A percentile compares a stretch with the other conserved stretches of the same genome.
Conservation (phyloP, 2,113 vertebrate species). For the Ctenodactylus gundi region DNA sequence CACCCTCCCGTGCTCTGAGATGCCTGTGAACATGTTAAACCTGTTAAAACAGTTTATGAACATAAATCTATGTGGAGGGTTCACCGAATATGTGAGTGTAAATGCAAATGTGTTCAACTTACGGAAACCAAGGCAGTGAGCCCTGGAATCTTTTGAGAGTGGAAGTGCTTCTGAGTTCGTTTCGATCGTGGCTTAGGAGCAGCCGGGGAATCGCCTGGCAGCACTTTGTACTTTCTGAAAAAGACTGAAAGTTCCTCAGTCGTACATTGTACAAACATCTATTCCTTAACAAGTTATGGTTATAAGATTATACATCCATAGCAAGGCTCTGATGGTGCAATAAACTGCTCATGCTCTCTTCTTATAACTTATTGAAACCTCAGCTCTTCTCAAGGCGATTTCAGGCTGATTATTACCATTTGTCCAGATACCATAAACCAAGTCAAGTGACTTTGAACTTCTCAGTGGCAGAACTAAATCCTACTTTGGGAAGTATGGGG, state of each 20-base stretch:
- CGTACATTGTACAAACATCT: background rate
- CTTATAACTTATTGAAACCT: constrained; percentile 53
- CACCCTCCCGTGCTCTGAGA: background rate
- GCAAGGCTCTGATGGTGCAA: background rate
- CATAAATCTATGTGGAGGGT: background rate
- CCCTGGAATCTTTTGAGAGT: background rate
- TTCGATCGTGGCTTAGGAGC: background rate
- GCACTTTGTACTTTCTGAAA: background rate
- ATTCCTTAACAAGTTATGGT: background rate
- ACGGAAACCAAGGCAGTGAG: background rate
- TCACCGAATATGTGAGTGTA: background rate
- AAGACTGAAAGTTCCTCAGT: background rate
- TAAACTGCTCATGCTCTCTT: constrained; percentile 53
- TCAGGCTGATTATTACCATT: constrained; percentile 52
- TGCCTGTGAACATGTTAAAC: background rate
- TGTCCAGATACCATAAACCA: constrained; percentile 38
- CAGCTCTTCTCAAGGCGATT: constrained; percentile 40
- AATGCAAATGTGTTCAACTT: background rate
- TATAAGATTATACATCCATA: constrained; percentile 26
- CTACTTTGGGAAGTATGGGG: background rate
- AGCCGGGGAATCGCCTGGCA: background rate
- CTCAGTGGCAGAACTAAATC: background rate
- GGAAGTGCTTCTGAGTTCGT: background rate
- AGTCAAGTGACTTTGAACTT: background rate
- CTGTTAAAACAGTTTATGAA: background rate